phyloP scores from a whole-genome alignment of 2,113 vertebrate species.

The Centropristis striata region DNA sequence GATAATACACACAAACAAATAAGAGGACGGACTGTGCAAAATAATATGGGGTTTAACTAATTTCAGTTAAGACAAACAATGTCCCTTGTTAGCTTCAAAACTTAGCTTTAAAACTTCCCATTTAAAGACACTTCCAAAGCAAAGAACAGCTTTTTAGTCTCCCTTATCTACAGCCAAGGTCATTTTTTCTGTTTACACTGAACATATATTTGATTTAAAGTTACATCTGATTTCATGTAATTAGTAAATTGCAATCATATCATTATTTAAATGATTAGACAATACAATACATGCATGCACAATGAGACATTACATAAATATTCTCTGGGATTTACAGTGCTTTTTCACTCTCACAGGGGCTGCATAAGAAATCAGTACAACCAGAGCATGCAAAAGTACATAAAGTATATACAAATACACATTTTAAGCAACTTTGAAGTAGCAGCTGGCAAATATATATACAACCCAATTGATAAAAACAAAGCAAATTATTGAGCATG shows the following conservation, averaged over 20 bases:
- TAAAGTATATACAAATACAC: conserved; percentile 15
- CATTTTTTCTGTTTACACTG: not conserved
- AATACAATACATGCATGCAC: conserved; percentile 8
- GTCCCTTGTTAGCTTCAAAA: not conserved
- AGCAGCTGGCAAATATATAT: not conserved
- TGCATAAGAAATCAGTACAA: conserved; percentile 31
- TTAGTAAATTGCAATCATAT: conserved; percentile 14
- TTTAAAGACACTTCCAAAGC: not conserved
- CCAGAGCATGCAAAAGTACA: conserved; percentile 1
- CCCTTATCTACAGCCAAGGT: not conserved
- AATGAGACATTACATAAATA: conserved; percentile 7
- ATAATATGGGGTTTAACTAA: not conserved
- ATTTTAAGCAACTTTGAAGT: not conserved
- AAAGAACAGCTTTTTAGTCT: not conserved
- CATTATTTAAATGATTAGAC: not conserved
- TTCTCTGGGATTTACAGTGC: conserved; percentile 31
- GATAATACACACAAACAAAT: not conserved
- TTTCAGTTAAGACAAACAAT: not conserved
- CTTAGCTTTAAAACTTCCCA: not conserved
- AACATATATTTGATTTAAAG: not conserved
- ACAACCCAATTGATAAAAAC: not conserved
- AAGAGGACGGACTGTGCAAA: not conserved
- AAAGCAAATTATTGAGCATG: conserved; percentile 16
- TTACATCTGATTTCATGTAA: conserved; percentile 1
- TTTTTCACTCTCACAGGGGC: conserved; percentile 20